Evolutionary conservation across 2,888 invertebrate species (phyloP).

Genomic region (Eupithecia exiguata): DNA sequence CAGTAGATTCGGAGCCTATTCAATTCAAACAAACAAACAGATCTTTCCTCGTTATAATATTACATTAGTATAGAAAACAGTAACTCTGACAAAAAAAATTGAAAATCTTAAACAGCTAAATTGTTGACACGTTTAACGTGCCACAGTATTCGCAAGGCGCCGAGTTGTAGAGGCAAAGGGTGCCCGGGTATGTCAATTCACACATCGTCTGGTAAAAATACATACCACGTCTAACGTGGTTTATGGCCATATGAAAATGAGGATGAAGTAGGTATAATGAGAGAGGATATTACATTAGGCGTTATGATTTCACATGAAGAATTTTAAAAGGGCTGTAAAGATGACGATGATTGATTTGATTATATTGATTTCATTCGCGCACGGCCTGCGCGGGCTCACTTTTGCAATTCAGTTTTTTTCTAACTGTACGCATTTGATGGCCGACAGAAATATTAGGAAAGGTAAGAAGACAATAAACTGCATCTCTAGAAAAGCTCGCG

Average conservation of each 20-base stretch:
- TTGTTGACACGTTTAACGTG: background rate
- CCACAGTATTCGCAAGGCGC: slow-evolving; percentile 29
- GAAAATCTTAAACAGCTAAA: too few species aligned
- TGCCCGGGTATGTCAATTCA: slow-evolving; percentile 38
- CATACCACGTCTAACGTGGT: slow-evolving; percentile 28
- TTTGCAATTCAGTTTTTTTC: too few species aligned
- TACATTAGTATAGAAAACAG: too few species aligned
- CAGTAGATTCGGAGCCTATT: too few species aligned
- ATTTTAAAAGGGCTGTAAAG: slow-evolving; percentile 13
- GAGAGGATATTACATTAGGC: slow-evolving; percentile 11
- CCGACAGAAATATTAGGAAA: background rate
- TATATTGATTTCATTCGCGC: background rate
- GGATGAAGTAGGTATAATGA: slow-evolving; percentile 16
- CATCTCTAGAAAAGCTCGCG: background rate
- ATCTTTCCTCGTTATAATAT: too few species aligned
- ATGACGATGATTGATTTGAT: background rate
- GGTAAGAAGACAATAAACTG: background rate
- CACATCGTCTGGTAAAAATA: slow-evolving; percentile 29
- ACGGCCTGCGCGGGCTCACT: background rate
- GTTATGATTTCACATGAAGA: slow-evolving; percentile 17
- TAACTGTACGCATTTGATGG: background rate
- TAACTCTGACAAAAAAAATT: too few species aligned
- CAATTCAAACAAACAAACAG: too few species aligned
- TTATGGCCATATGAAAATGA: slow-evolving; percentile 35
- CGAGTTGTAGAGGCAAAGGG: slow-evolving; percentile 28